Evolutionary conservation across 2,888 invertebrate species (phyloP).

Genomic region (Spilosoma lubricipeda): DNA sequence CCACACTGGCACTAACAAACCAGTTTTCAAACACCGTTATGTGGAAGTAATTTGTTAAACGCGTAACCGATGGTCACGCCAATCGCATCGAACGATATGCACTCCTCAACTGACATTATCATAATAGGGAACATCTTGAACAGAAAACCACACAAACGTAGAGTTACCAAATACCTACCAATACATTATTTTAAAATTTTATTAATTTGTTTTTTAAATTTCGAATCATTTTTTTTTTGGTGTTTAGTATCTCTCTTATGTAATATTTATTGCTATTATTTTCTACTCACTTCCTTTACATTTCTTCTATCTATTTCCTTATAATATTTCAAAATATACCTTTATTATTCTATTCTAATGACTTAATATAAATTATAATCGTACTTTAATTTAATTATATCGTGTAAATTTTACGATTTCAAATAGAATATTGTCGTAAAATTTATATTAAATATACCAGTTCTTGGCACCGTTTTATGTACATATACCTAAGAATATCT

Average conservation of each 20-base stretch:
- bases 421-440: not conserved
- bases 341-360: too few species aligned
- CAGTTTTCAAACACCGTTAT: slow-evolving; percentile 77
- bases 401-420: not conserved
- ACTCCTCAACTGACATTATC: slow-evolving; percentile 49
- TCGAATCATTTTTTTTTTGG: too few species aligned
- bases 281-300: too few species aligned
- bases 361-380: too few species aligned
- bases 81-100: slow-evolving; percentile 59
- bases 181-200: not conserved
- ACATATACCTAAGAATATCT: not conserved
- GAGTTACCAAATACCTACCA: not conserved
- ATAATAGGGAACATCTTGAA: slow-evolving; percentile 21
- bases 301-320: too few species aligned
- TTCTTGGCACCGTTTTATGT: slow-evolving; percentile 2
- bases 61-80: slow-evolving; percentile 67
- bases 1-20: slow-evolving; percentile 69
- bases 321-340: too few species aligned
- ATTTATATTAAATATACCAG: slow-evolving; percentile 6
- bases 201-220: too few species aligned
- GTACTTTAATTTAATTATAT: not conserved
- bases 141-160: slow-evolving; percentile 20
- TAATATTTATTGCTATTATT: too few species aligned
- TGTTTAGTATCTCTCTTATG: too few species aligned
- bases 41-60: slow-evolving; percentile 79